Evolutionary conservation across 1,140 invertebrate genomes (phyloP), one percentile per base, ranked within the genome.

Genomic region (Homalodisca vitripennis): DNA sequence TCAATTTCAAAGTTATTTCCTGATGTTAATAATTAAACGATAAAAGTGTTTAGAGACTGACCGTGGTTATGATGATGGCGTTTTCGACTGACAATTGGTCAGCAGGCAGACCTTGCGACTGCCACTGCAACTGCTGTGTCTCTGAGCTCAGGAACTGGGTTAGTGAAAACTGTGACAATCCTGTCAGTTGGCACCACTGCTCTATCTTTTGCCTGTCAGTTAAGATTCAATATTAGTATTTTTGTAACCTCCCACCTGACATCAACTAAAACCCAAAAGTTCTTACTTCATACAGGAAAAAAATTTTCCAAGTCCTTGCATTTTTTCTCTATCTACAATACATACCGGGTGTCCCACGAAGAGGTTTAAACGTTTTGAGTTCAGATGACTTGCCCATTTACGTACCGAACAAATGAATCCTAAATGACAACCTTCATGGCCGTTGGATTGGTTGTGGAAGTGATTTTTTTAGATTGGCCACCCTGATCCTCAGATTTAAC

Each of bases 61-160:
- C 89, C 82, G 92, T 85, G 68, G 89, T 80, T 71, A 95, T 89
- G 41, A 92, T 86, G 13, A 93, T 82, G 26, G 90, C 92, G 81
- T 96, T 96, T 80, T 95, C 91, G 64, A 92, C 78, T 20, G 92
- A 92, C 10, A 92, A 80, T 53, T 85, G 83, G 81, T 95, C 92
- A 2, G 88, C 86, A 0, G 94, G 89, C 1, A 98, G 80, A 0
- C 94, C 94, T 76, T 95, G 89, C 2, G 86, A 85, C 73, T 92
- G 89, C 95, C 95, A 98, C 66, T 89, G 87, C 12, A 97, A 77
- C 70, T 92, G 85, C 73, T 95, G 92, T 71, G 91, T 86, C 76
- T 97, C 91, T 0, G 76, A 78, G 31, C 86, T 86, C 31, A 94
- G 78, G 75, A 92, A 93, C 57, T 85, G 82, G n/a, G 86, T 82